These are phyloP conservation scores for Augiades crinisus DNA, from an alignment of 2,888 invertebrate genomes.

Conservation along the genomic window DNA sequence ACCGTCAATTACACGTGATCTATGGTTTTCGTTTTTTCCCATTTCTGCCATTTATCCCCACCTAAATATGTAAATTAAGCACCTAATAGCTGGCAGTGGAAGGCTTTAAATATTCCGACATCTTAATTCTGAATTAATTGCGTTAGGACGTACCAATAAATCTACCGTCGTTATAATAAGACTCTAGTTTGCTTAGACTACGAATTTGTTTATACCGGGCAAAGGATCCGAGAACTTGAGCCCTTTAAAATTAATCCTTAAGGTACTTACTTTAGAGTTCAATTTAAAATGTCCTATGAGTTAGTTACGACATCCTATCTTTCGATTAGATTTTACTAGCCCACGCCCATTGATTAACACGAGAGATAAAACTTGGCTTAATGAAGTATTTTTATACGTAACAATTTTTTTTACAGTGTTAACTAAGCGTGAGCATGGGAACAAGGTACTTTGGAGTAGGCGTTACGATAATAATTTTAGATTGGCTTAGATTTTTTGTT, in stretches of 20 bases:
- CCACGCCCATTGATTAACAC: constrained; percentile 73
- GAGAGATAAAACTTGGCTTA: constrained; percentile 67
- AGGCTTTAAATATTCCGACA: constrained; percentile 47
- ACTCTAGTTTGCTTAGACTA: constrained; percentile 58
- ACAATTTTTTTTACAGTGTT: constrained; percentile 67
- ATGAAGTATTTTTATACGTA: constrained; percentile 72
- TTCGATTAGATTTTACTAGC: constrained; percentile 54
- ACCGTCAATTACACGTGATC: constrained; percentile 15
- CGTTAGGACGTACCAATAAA: constrained; percentile 63
- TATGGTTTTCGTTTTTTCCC: constrained; percentile 7
- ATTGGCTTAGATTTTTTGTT: no score
- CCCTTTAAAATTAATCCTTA: constrained; percentile 36
- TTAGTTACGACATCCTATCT: constrained; percentile 37
- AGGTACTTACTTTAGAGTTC: constrained; percentile 13
- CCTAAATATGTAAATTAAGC: constrained; percentile 31
- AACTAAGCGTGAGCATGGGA: constrained; percentile 47
- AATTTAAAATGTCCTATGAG: constrained; percentile 21
- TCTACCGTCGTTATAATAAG: constrained; percentile 58
- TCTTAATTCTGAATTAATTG: constrained; percentile 68
- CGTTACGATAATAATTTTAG: background rate
- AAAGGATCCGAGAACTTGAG: background rate
- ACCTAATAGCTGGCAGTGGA: constrained; percentile 24
- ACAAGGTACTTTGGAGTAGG: constrained; percentile 31
- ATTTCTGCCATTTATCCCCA: constrained; percentile 20
- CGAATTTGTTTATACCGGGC: constrained; percentile 22